Evolutionary conservation across 1,140 invertebrate genomes (phyloP).

Genomic region (Ladona fulva): DNA sequence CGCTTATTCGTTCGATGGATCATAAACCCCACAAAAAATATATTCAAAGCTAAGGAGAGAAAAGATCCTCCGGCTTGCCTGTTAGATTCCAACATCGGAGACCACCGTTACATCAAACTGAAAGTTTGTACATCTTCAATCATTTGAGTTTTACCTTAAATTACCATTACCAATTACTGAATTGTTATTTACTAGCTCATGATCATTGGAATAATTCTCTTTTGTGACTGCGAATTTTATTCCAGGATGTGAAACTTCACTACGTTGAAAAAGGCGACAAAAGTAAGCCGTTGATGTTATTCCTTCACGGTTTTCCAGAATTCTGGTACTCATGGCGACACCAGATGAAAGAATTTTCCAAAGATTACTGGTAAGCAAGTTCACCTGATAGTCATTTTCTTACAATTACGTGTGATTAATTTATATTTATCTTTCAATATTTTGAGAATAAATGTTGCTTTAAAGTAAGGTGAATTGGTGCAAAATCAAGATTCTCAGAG

Average conservation of each 20-base stretch:
- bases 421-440: not conserved
- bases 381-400: not conserved
- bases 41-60: conserved; percentile 51
- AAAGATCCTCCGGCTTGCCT: not conserved
- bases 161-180: too few relatives aligned
- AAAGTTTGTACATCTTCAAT: not conserved
- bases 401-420: not conserved
- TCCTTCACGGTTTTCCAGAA: conserved; percentile 59
- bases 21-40: conserved; percentile 57
- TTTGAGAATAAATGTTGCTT: too few relatives aligned
- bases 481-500: conserved; percentile 9
- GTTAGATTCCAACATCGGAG: not conserved
- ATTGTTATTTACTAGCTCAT: not conserved
- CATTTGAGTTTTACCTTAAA: too few relatives aligned
- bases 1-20: too few relatives aligned
- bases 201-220: not conserved
- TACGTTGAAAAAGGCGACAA: conserved; percentile 54
- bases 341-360: conserved; percentile 50
- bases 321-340: conserved; percentile 61
- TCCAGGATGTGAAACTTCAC: conserved; percentile 50
- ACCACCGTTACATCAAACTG: not conserved
- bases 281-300: conserved; percentile 51
- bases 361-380: conserved; percentile 46
- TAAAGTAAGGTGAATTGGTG: not conserved
- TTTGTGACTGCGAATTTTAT: conserved; percentile 17